Percentiles rank a stretch among this genome's conserved stretches.
These are phyloP conservation scores for Platorchestia sp. DNA, from an alignment of 1,140 invertebrate genomes.

Conservation along the genomic window DNA sequence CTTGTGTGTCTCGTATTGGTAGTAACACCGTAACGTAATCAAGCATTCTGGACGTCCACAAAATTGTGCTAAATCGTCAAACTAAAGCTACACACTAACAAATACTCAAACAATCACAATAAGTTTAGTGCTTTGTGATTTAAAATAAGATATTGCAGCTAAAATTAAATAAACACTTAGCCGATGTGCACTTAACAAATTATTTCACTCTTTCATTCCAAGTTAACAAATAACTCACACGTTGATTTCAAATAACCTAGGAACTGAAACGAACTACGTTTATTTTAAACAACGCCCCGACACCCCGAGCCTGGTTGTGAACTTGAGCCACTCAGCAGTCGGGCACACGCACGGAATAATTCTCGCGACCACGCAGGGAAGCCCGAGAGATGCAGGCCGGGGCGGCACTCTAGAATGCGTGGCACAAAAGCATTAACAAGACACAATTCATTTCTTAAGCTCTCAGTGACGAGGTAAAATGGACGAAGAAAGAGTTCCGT, in stretches of 20 bases:
- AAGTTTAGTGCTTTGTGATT: too few relatives aligned
- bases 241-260: not conserved
- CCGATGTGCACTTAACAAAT: not conserved
- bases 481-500: not conserved
- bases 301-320: not conserved
- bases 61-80: too few relatives aligned
- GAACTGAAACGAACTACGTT: not conserved
- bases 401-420: not conserved
- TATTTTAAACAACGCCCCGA: not conserved
- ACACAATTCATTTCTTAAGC: not conserved
- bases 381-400: not conserved
- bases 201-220: not conserved
- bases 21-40: too few relatives aligned
- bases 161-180: too few relatives aligned
- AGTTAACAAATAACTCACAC: too few relatives aligned
- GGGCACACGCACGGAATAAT: not conserved
- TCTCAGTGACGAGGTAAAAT: not conserved
- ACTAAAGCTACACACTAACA: too few relatives aligned
- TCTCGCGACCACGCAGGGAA: not conserved
- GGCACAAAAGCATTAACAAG: not conserved
- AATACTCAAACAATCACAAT: too few relatives aligned
- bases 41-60: too few relatives aligned
- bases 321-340: not conserved
- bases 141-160: too few relatives aligned
- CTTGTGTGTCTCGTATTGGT: too few relatives aligned